Evolutionary conservation across 2,797 vertebrate genomes (phyloP).

Genomic region (Vipera latastei): DNA sequence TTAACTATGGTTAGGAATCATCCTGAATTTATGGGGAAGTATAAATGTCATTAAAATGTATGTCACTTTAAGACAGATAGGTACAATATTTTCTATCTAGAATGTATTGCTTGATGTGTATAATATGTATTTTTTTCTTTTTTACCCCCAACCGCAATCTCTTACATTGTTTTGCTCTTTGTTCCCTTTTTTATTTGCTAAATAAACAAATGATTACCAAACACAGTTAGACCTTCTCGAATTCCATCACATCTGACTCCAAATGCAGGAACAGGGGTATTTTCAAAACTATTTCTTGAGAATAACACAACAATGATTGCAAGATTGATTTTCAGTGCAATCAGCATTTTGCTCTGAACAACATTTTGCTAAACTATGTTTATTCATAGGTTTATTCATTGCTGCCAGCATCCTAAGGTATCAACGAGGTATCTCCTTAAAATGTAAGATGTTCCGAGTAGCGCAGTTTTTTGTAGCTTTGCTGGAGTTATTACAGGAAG

Average conservation of each 20-base stretch:
- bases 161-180: not conserved
- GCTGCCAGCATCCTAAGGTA: too few relatives aligned
- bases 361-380: slow-evolving; percentile 18
- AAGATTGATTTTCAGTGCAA: slow-evolving; percentile 49
- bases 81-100: not conserved
- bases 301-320: slow-evolving; percentile 28
- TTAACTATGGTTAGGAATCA: not conserved
- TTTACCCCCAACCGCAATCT: too few relatives aligned
- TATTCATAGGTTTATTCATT: too few relatives aligned
- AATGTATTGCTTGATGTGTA: not conserved
- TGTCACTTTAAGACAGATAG: not conserved
- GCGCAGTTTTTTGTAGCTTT: too few relatives aligned
- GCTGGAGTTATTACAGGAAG: too few relatives aligned
- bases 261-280: slow-evolving; percentile 50
- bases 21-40: not conserved
- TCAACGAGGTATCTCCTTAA: too few relatives aligned
- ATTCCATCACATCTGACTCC: slow-evolving; percentile 47
- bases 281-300: slow-evolving; percentile 15
- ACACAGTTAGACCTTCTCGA: slow-evolving; percentile 48
- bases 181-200: not conserved
- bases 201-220: slow-evolving; percentile 35
- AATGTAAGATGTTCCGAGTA: too few relatives aligned
- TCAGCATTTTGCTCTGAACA: slow-evolving; percentile 29
- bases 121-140: too few relatives aligned
- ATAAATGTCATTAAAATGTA: not conserved